Conservation (phyloP, 2,888 invertebrate species). For the Hypena proboscidalis region DNA sequence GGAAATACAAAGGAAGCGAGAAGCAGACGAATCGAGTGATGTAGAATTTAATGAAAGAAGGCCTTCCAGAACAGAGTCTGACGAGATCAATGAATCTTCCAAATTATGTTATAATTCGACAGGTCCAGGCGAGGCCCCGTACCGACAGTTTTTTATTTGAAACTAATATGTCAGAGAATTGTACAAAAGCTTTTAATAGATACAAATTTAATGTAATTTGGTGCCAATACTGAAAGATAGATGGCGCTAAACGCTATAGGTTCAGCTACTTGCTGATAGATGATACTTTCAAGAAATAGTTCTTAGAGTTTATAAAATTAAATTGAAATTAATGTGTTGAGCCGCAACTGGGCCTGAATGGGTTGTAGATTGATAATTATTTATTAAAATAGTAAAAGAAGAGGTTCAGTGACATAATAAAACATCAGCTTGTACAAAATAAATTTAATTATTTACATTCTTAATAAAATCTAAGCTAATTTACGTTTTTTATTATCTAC, state of each 20-base stretch:
- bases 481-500: slow-evolving; percentile 36
- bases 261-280: background rate
- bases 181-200: background rate
- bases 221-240: slow-evolving; percentile 35
- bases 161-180: background rate
- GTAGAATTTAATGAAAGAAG: slow-evolving; percentile 28
- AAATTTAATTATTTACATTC: slow-evolving; percentile 30
- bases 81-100: too few species aligned
- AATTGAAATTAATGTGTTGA: too few species aligned
- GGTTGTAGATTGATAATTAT: too few species aligned
- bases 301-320: too few species aligned
- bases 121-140: slow-evolving; percentile 5
- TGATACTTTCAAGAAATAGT: too few species aligned
- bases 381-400: too few species aligned
- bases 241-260: slow-evolving; percentile 35
- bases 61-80: background rate
- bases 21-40: slow-evolving; percentile 13
- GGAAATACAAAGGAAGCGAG: slow-evolving; percentile 8
- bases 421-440: slow-evolving; percentile 24
- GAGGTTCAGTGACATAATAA: slow-evolving; percentile 20
- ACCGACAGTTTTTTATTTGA: slow-evolving; percentile 1
- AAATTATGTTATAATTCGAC: too few species aligned
- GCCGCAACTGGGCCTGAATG: too few species aligned
- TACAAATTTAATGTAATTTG: background rate
- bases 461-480: too few species aligned